Evolutionary conservation across 2,888 invertebrate genomes (phyloP).

Genomic region (Hypercompe scribonia): DNA sequence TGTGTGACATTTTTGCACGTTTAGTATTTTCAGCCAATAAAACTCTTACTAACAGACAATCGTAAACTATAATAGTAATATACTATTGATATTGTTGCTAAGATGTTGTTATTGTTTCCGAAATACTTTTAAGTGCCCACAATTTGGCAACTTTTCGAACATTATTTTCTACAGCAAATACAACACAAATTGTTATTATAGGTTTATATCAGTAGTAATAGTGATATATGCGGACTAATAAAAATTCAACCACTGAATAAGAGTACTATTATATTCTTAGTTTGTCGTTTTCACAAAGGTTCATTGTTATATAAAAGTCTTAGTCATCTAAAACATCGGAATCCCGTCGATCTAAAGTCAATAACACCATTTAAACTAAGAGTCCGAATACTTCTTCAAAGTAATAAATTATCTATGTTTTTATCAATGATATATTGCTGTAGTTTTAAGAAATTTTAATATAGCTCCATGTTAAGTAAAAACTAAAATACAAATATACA

Average conservation of each 20-base stretch:
- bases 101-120: not conserved
- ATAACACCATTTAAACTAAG: not conserved
- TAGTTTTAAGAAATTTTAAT: too few relatives aligned
- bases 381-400: too few relatives aligned
- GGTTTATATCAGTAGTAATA: not conserved
- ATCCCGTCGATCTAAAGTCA: not conserved
- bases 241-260: not conserved
- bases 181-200: not conserved
- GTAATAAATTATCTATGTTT: too few relatives aligned
- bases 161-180: not conserved
- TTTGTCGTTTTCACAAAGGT: not conserved
- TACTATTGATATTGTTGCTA: too few relatives aligned
- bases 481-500: too few relatives aligned
- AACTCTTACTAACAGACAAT: too few relatives aligned
- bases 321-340: not conserved
- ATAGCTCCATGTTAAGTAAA: too few relatives aligned
- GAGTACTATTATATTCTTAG: not conserved
- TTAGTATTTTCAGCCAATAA: not conserved
- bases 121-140: too few relatives aligned
- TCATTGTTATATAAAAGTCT: not conserved
- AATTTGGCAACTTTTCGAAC: not conserved
- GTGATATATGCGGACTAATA: not conserved
- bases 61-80: too few relatives aligned
- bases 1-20: not conserved
- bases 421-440: too few relatives aligned